A percentile compares a stretch with the other conserved stretches of the same genome.
Evolutionary conservation across 2,113 vertebrate species (phyloP).

Genomic region (Leptodactylus fuscus): DNA sequence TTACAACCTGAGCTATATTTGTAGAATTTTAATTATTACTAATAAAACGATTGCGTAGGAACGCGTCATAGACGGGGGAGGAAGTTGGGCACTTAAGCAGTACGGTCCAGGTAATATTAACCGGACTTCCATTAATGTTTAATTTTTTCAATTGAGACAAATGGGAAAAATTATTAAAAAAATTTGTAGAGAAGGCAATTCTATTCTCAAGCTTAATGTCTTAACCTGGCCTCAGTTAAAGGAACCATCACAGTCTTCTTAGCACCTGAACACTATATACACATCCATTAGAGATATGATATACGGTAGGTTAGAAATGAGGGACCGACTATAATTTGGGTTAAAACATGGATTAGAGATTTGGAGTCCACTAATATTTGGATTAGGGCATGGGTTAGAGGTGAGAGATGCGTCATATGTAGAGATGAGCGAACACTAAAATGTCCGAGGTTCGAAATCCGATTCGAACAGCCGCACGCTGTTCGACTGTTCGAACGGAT

Average conservation of each 20-base stretch:
- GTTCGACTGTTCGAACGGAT: too few species aligned
- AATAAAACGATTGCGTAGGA: not conserved
- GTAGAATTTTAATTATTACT: constrained; percentile 25
- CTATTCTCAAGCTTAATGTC: too few species aligned
- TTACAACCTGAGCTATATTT: not conserved
- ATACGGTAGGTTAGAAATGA: too few species aligned
- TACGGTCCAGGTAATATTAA: not conserved
- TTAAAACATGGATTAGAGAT: not conserved
- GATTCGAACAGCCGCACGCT: too few species aligned
- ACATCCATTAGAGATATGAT: too few species aligned
- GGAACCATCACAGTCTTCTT: too few species aligned
- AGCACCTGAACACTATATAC: too few species aligned
- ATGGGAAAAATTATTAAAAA: not conserved
- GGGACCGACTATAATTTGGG: not conserved
- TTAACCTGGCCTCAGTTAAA: too few species aligned
- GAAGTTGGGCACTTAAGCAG: not conserved
- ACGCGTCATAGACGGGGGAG: not conserved
- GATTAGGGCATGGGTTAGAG: not conserved
- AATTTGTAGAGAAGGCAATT: not conserved
- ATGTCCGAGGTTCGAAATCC: too few species aligned
- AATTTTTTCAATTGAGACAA: not conserved
- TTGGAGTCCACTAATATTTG: not conserved
- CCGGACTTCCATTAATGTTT: not conserved
- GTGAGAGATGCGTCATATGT: too few species aligned
- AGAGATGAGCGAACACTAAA: too few species aligned